Evolutionary conservation across 2,888 invertebrate genomes (phyloP), one percentile per base, ranked within the genome.

Genomic region (Mythimna loreyi): DNA sequence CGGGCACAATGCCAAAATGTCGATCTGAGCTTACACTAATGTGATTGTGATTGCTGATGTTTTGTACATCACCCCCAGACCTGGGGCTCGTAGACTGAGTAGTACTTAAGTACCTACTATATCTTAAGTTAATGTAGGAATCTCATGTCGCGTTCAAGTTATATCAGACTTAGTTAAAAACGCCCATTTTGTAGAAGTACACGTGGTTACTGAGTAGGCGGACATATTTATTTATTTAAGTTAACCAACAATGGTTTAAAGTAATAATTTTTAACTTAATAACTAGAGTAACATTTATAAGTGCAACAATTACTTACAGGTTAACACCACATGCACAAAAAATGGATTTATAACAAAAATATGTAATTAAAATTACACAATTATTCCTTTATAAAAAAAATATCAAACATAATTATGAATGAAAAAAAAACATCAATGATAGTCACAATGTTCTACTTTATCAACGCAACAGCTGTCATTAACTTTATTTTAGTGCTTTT

Each of bases 1-100:
- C 19, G 56, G 74, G 75, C 81, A 56, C 25, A 19, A 21, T 69
- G 83, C 72, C 75, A 78, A 72, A 56, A 66, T 47, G 21, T 55
- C 25, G 21, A 71, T 50, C 33, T 40, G 28, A 56, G 57, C 52
- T 57, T 55, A 25, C 30, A 63, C 56, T 75, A 75, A 83, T 66
- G 65, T 75, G 43, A 72, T 65, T 68, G 60, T 69, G 55, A 69
- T 72, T 55, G 67, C 64, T 74, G 36, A 63, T 49, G 62, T 65
- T 78, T 68, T 53, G 40, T 68, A 40, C 40, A 36, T 61, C 56
- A 53, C n/a, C 59, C 49, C 16, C 60, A 9, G 61, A 68, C 61
- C 60, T 56, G 45, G 6, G 4, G 25, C 23, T 49, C 19, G 23
- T 33, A n/a, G 23, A 47, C 19, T 49, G 23, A 28, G 28, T 33